Conservation (phyloP, 1,140 invertebrate genomes). For the Parapsyche elsis region DNA sequence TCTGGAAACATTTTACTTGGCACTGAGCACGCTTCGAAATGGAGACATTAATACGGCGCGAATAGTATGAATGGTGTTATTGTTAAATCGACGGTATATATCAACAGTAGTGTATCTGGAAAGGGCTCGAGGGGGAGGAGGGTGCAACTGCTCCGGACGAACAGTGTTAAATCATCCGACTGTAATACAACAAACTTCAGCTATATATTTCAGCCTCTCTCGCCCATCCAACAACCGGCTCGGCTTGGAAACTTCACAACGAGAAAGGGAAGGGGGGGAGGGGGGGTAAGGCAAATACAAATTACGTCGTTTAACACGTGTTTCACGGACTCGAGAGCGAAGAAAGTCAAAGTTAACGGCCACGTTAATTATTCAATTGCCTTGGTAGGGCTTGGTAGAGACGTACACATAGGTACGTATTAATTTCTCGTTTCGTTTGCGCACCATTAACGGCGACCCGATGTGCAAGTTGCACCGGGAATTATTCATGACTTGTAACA, state of each 20-base stretch:
- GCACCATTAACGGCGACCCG: neutral
- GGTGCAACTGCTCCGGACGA: conserved; percentile 7
- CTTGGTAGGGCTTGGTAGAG: too few relatives aligned
- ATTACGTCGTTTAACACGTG: conserved; percentile 31
- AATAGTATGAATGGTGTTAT: conserved; percentile 16
- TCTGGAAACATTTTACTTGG: neutral
- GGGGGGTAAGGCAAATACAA: conserved; percentile 23
- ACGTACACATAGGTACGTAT: too few relatives aligned
- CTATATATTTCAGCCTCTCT: conserved; percentile 31
- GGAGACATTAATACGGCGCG: too few relatives aligned
- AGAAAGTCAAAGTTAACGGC: conserved; percentile 28
- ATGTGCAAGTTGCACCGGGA: conserved; percentile 9
- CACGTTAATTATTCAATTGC: conserved; percentile 31
- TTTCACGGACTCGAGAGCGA: neutral
- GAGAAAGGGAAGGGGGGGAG: too few relatives aligned
- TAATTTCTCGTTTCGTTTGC: neutral
- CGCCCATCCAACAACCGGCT: neutral
- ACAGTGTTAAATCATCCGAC: conserved; percentile 37
- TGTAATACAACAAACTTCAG: conserved; percentile 32
- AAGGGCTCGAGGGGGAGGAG: too few relatives aligned
- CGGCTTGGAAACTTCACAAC: conserved; percentile 6
- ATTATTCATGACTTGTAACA: neutral
- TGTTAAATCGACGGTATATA: conserved; percentile 26
- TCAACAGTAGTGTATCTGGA: neutral
- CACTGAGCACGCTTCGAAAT: neutral